Conservation (phyloP, 2,888 invertebrate species). For the Nymphalis urticae region DNA sequence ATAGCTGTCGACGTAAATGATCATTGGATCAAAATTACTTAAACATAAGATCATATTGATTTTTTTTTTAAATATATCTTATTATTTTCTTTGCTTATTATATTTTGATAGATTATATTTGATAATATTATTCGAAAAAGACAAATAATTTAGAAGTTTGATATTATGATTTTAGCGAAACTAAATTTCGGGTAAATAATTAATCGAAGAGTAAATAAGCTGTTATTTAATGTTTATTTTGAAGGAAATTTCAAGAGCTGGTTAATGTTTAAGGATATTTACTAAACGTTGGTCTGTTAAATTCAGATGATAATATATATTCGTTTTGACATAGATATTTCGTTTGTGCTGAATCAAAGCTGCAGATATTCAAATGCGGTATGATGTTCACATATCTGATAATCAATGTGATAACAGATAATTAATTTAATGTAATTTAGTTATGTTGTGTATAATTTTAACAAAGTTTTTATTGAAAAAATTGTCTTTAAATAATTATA, state of each 20-base stretch:
- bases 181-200: too few relatives aligned
- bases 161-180: too few relatives aligned
- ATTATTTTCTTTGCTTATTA: too few relatives aligned
- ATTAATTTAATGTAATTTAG: slow-evolving; percentile 1
- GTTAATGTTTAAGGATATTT: neutral
- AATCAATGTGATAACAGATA: slow-evolving; percentile 17
- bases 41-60: too few relatives aligned
- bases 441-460: slow-evolving; percentile 3
- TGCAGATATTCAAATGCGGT: slow-evolving; percentile 44
- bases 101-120: too few relatives aligned
- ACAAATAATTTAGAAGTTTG: too few relatives aligned
- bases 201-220: too few relatives aligned
- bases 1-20: too few relatives aligned
- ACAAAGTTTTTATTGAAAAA: neutral
- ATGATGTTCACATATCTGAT: slow-evolving; percentile 38
- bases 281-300: neutral
- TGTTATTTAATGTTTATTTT: neutral
- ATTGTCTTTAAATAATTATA: too few relatives aligned
- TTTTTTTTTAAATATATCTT: too few relatives aligned
- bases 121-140: too few relatives aligned
- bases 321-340: slow-evolving; percentile 54
- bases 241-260: neutral
- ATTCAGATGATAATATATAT: slow-evolving; percentile 26
- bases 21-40: too few relatives aligned
- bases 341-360: slow-evolving; percentile 52